These are phyloP conservation scores for Tipula vernalis DNA, from an alignment of 2,888 invertebrate species.

Conservation along the genomic window DNA sequence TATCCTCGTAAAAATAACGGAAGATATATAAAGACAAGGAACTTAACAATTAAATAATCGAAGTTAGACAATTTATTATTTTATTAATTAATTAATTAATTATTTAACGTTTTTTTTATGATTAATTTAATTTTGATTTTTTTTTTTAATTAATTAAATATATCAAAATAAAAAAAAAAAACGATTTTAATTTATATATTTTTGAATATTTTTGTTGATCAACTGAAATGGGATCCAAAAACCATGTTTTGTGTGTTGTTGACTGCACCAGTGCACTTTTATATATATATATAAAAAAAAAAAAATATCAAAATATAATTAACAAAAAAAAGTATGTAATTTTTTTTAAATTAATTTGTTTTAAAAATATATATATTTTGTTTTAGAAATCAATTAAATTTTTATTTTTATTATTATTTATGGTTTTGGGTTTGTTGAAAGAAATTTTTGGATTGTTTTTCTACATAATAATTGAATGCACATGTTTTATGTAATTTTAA, in stretches of 20 bases:
- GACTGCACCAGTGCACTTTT: constrained; percentile 20
- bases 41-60: neutral
- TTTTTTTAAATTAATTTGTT: constrained; percentile 10
- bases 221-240: constrained; percentile 15
- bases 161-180: constrained; percentile 14
- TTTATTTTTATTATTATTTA: constrained; percentile 12
- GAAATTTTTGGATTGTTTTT: constrained; percentile 11
- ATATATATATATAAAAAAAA: neutral
- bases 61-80: neutral
- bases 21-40: neutral
- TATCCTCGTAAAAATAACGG: neutral
- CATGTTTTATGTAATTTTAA: constrained; percentile 6
- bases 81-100: neutral
- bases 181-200: constrained; percentile 13
- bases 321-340: constrained; percentile 7
- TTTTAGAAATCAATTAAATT: neutral
- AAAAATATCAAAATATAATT: neutral
- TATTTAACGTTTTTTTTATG: neutral
- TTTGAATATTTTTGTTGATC: constrained; percentile 14
- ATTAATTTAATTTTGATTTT: neutral
- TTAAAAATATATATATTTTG: constrained; percentile 11
- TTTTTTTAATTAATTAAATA: constrained; percentile 15
- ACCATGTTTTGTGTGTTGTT: constrained; percentile 20
- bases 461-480: neutral
- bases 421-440: constrained; percentile 5